phyloP scores from a whole-genome alignment of 2,888 invertebrate genomes.

The Tinea pellionella region DNA sequence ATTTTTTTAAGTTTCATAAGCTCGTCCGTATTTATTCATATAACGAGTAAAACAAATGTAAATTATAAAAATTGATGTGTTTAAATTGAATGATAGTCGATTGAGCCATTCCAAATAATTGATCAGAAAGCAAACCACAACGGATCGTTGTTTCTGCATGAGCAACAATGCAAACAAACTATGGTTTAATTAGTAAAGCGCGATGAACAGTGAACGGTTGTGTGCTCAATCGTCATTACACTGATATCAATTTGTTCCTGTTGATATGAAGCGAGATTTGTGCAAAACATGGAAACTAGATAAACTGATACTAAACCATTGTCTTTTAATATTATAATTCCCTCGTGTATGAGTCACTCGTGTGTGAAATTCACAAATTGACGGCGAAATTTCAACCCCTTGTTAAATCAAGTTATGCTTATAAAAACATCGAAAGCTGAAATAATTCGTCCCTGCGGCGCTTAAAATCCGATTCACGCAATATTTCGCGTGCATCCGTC shows the following conservation, averaged over 20 bases:
- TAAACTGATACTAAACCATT: background rate
- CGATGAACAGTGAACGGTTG: constrained; percentile 20
- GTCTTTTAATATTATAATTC: background rate
- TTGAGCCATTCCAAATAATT: constrained; percentile 18
- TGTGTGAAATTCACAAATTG: background rate
- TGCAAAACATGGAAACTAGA: constrained; percentile 12
- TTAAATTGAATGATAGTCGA: constrained; percentile 3
- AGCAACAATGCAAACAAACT: constrained; percentile 19
- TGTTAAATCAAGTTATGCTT: constrained; percentile 3
- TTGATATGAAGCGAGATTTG: constrained; percentile 9
- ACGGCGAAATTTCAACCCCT: background rate
- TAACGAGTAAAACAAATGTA: background rate
- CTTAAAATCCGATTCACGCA: constrained; percentile 11
- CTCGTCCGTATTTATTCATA: too few species aligned
- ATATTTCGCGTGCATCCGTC: constrained; percentile 12
- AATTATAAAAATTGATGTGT: background rate
- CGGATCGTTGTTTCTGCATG: constrained; percentile 20
- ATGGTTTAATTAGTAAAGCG: constrained; percentile 23
- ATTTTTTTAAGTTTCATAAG: too few species aligned
- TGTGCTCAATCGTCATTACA: constrained; percentile 13
- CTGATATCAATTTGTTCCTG: constrained; percentile 14
- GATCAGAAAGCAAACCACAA: constrained; percentile 18
- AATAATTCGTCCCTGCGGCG: constrained; percentile 9
- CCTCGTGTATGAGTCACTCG: background rate
- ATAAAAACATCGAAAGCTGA: constrained; percentile 2